A percentile compares a stretch with the other conserved stretches of the same genome.
Conservation (phyloP, 2,113 vertebrate species). For the Nymphicus hollandicus region DNA sequence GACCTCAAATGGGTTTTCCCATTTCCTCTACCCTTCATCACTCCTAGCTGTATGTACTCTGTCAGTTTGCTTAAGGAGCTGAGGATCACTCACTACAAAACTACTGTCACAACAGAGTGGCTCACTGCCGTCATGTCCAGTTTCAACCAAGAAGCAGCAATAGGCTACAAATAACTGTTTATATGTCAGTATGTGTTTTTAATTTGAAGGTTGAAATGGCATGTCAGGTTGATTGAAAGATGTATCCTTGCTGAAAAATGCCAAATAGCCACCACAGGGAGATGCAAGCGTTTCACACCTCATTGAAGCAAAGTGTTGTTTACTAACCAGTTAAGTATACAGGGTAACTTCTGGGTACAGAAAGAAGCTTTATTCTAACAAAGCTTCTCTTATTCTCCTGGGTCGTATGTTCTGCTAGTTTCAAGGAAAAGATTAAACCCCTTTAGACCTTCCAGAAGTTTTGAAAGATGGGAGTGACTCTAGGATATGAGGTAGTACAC, state of each 20-base stretch:
- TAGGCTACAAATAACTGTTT: neutral
- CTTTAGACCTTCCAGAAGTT: neutral
- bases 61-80: neutral
- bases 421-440: neutral
- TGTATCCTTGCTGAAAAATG: neutral
- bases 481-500: neutral
- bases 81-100: neutral
- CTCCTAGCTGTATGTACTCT: neutral
- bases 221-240: neutral
- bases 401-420: neutral
- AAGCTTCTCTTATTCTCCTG: neutral
- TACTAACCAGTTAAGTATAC: neutral
- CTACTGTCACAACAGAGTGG: neutral
- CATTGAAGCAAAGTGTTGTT: neutral
- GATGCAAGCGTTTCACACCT: neutral
- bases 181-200: neutral
- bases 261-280: neutral
- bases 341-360: neutral
- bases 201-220: neutral
- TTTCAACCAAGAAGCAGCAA: neutral
- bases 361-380: neutral
- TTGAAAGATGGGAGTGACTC: neutral
- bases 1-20: neutral
- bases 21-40: neutral
- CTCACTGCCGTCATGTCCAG: neutral